Evolutionary conservation across 53 echinoderm and acorn worm species (phyloP).

Genomic region (Patiria pectinifera): DNA sequence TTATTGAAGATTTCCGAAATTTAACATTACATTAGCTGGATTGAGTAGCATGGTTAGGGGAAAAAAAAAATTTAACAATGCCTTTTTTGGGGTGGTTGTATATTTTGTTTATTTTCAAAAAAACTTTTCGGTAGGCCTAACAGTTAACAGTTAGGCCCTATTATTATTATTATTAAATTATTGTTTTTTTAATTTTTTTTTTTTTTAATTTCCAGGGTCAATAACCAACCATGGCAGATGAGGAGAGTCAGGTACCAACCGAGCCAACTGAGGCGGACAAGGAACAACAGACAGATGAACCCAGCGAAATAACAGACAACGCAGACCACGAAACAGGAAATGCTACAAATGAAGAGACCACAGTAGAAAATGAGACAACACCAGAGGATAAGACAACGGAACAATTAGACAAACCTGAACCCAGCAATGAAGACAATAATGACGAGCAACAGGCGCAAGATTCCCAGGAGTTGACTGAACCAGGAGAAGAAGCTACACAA

Average conservation of each 20-base stretch:
- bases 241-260: slow-evolving; percentile 56
- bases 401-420: neutral
- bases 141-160: too few relatives aligned
- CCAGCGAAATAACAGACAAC: slow-evolving; percentile 33
- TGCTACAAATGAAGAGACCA: slow-evolving; percentile 14
- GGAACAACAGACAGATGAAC: slow-evolving; percentile 58
- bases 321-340: slow-evolving; percentile 55
- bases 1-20: too few relatives aligned
- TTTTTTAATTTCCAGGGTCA: too few relatives aligned
- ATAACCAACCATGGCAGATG: slow-evolving; percentile 56
- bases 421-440: neutral
- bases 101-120: too few relatives aligned
- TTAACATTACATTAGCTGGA: too few relatives aligned
- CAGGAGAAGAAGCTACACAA: slow-evolving; percentile 7
- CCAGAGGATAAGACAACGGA: neutral
- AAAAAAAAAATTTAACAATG: too few relatives aligned
- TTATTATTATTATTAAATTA: too few relatives aligned
- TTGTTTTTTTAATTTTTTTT: too few relatives aligned
- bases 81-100: too few relatives aligned
- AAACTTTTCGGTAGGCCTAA: too few relatives aligned
- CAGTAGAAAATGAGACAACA: neutral
- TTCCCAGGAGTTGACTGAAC: slow-evolving; percentile 11
- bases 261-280: slow-evolving; percentile 35
- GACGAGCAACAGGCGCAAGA: slow-evolving; percentile 23
- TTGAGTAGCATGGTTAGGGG: too few relatives aligned